Evolutionary conservation across 37 sponge, comb jelly and placozoan species (phyloP), one percentile per base, ranked within the genome.

Genomic region (Mnemiopsis leidyi): DNA sequence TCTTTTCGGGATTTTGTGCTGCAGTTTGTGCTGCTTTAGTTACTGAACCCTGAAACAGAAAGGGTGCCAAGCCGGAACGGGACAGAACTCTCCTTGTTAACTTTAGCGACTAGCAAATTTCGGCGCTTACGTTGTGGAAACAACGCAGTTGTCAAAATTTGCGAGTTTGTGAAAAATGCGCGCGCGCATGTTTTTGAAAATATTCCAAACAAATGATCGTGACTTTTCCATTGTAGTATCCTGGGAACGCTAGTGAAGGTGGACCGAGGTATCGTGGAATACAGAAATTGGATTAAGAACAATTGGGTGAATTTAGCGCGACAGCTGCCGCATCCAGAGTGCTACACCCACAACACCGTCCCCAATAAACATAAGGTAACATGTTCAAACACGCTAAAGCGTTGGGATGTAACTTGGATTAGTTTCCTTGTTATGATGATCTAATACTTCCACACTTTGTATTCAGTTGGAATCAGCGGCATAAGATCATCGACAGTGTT

Each of bases 41-140:
- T n/a, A 71, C 75, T 71, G 2, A 25, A 28, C 30, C 25, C 75
- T 5, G 3, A 71, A 71, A n/a, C n/a, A 28, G 30, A n/a, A n/a
- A n/a, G n/a, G n/a, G n/a, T n/a, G n/a, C n/a, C n/a, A n/a, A n/a
- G n/a, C n/a, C n/a, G 30, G 75, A 5, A 71, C 25, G 75, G 30
- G 75, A n/a, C 75, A 71, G 30, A 48, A 48, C 13, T 48, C 13
- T 48, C 61, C 61, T 13, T 48, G 61, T 48, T 48, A n/a, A n/a
- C n/a, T n/a, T n/a, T n/a, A n/a, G 75, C 75, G 7, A 71, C 75
- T 71, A 71, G 75, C 75, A 71, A 71, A 23, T 71, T 29, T 71
- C 75, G 75, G 3, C 5, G 30, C 75, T 71, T 71, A 29, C 75
- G 13, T 18, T 18, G 13, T 71, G 20, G 30, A 71, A 71, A 71